Conservation (phyloP, 2,888 invertebrate species). For the Leptinotarsa haldemani region DNA sequence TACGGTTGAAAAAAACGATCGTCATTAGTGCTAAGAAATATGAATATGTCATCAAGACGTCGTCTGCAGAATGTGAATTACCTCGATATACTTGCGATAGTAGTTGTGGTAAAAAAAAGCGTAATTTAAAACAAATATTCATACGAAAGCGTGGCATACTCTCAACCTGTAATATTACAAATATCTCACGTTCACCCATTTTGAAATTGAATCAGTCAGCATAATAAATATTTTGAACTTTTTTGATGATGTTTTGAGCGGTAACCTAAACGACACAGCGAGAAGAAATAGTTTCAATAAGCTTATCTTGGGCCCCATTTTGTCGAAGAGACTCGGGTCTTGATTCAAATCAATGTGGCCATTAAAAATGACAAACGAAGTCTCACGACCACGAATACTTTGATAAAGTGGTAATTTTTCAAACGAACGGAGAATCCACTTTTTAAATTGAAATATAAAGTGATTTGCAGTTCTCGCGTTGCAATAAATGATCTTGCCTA, state of each 20-base stretch:
- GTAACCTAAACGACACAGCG: background rate
- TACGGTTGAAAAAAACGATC: no score
- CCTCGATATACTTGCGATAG: no score
- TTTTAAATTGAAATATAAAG: constrained; percentile 5
- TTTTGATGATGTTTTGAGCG: background rate
- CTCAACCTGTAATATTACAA: no score
- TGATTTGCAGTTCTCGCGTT: constrained; percentile 5
- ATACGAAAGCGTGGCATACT: no score
- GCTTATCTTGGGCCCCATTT: background rate
- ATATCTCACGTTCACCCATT: no score
- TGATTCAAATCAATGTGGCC: background rate
- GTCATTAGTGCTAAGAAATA: no score
- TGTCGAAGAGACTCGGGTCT: background rate
- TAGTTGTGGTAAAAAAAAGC: no score
- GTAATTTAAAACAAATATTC: no score
- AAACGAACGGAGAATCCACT: constrained; percentile 3
- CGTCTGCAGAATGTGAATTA: no score
- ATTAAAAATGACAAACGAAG: constrained; percentile 17
- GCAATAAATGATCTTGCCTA: background rate
- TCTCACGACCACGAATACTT: constrained; percentile 4
- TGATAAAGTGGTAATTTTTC: constrained; percentile 9
- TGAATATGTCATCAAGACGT: no score
- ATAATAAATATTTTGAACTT: no score
- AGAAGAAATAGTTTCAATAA: background rate
- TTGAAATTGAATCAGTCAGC: no score